Conservation (phyloP, 2,888 invertebrate species). For the Sipunculus nudus region DNA sequence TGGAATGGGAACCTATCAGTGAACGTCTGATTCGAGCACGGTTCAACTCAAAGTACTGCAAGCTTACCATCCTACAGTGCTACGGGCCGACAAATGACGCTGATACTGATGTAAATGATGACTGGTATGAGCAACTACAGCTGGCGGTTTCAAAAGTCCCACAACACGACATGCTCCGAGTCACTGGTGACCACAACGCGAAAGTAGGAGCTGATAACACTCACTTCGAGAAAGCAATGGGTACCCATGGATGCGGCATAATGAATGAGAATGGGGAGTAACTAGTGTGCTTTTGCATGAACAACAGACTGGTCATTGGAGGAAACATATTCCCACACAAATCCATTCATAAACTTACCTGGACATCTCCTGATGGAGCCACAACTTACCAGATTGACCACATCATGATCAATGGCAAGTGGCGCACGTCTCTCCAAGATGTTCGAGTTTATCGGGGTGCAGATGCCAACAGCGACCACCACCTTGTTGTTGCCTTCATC, state of each 20-base stretch:
- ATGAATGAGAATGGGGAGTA: slow-evolving; percentile 32
- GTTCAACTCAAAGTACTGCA: slow-evolving; percentile 2
- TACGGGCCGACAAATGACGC: slow-evolving; percentile 32
- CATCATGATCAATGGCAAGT: slow-evolving; percentile 11
- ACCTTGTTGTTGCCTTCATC: slow-evolving; percentile 5
- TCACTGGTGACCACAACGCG: slow-evolving; percentile 40
- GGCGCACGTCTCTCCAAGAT: background rate
- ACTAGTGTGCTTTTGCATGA: slow-evolving; percentile 24
- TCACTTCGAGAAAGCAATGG: slow-evolving; percentile 26
- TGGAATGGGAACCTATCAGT: slow-evolving; percentile 6
- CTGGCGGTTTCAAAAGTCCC: too few relatives aligned
- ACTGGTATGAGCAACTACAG: slow-evolving; percentile 35
- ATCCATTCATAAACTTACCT: slow-evolving; percentile 32
- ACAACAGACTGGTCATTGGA: slow-evolving; percentile 36
- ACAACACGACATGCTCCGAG: slow-evolving; percentile 24
- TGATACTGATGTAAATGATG: slow-evolving; percentile 23
- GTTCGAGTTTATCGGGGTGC: background rate
- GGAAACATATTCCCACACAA: slow-evolving; percentile 35
- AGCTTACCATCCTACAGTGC: slow-evolving; percentile 18
- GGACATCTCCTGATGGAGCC: slow-evolving; percentile 29
- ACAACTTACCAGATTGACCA: slow-evolving; percentile 18
- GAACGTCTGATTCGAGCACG: background rate
- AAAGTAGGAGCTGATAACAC: slow-evolving; percentile 34
- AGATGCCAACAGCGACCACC: slow-evolving; percentile 4
- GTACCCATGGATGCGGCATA: slow-evolving; percentile 24